Percentiles rank a stretch among this genome's conserved stretches.
Conservation (phyloP, 30 jellyfish, hydroid and myxozoan genomes). For the Hydra vulgaris region DNA sequence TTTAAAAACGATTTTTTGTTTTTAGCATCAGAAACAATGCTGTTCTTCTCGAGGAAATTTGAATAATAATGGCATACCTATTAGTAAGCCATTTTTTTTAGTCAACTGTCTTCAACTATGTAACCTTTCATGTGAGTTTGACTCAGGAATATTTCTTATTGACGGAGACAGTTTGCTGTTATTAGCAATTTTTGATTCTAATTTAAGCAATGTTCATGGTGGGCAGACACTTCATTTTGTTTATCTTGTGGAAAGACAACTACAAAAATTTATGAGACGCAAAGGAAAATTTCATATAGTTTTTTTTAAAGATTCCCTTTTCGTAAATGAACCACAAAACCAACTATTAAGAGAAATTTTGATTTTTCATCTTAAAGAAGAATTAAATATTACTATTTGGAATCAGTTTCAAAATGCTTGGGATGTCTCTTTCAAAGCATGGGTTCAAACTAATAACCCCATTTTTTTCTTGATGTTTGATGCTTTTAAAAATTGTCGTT, state of each 20-base stretch:
- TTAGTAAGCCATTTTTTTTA: not conserved
- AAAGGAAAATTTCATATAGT: not conserved
- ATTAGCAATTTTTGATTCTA: not conserved
- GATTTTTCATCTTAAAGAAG: not conserved
- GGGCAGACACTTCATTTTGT: conserved; percentile 13
- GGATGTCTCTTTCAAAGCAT: conserved; percentile 1
- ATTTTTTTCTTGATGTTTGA: conserved; percentile 1
- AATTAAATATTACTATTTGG: not conserved
- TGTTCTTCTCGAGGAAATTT: too few species aligned
- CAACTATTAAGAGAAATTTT: not conserved
- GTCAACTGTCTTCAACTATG: not conserved
- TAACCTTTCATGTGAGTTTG: not conserved
- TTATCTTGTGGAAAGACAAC: conserved; percentile 11
- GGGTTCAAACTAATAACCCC: not conserved
- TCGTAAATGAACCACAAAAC: not conserved
- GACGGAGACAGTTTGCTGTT: conserved; percentile 15
- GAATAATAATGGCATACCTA: too few species aligned
- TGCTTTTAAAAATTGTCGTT: too few species aligned
- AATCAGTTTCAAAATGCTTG: not conserved
- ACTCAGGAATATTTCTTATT: not conserved
- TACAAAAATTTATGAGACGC: not conserved
- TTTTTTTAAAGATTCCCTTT: not conserved
- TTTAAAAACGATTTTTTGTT: too few species aligned
- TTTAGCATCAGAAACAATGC: too few species aligned
- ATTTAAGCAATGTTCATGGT: not conserved